These are phyloP conservation scores for Porites australiensis DNA, from an alignment of 64 coral and sea anemone genomes.

Conservation along the genomic window DNA sequence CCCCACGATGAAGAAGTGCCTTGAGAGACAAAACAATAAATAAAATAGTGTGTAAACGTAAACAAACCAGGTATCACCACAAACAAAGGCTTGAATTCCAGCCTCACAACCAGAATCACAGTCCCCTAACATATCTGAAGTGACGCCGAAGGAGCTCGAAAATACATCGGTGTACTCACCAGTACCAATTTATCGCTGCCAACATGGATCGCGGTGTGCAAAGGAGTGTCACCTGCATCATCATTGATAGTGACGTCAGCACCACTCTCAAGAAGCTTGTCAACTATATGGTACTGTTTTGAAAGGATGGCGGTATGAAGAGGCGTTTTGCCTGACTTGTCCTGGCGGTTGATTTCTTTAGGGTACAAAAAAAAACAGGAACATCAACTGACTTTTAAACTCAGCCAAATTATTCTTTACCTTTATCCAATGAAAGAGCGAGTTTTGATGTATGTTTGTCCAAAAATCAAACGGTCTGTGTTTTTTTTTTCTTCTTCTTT, in stretches of 20 bases:
- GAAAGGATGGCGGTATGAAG: slow-evolving; percentile 36
- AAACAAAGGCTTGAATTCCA: too few relatives aligned
- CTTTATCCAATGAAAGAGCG: too few relatives aligned
- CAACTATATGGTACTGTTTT: slow-evolving; percentile 21
- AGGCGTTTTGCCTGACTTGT: slow-evolving; percentile 37
- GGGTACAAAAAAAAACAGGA: background rate
- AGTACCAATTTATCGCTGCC: slow-evolving; percentile 30
- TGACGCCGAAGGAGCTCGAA: background rate
- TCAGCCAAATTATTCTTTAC: background rate
- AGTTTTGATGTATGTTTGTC: too few relatives aligned
- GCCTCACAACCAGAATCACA: background rate
- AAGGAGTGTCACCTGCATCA: slow-evolving; percentile 8
- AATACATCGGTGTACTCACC: background rate
- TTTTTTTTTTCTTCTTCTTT: too few relatives aligned
- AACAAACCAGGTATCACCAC: too few relatives aligned
- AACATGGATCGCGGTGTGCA: slow-evolving; percentile 31
- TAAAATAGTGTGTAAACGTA: too few relatives aligned
- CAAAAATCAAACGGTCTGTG: too few relatives aligned
- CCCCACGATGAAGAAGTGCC: background rate
- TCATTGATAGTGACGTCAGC: slow-evolving; percentile 30
- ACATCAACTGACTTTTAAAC: background rate
- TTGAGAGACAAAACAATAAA: background rate
- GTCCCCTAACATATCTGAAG: background rate
- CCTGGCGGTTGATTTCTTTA: slow-evolving; percentile 18
- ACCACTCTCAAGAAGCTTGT: background rate